Base-by-base conservation (phyloP, 2,888 invertebrate species). In the Synanthedon tipuliformis region DNA sequence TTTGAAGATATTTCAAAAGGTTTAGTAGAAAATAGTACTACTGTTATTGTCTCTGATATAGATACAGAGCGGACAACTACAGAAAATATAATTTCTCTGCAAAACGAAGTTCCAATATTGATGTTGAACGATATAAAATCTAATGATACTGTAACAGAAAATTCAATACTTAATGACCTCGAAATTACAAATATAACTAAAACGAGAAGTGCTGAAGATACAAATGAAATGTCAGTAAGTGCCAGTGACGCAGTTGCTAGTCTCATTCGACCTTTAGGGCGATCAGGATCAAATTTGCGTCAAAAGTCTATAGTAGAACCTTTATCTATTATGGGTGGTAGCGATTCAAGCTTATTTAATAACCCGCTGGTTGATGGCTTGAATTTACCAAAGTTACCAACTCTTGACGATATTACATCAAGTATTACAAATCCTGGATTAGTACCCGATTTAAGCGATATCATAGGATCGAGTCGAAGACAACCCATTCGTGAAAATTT, bases 171-270 rank as follows among this genome's bases (percentile, higher is more conserved):
- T 10, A 2, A 34, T 34, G 34, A 34, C 10, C 34, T 34, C 34
- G 5, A 34, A 34, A 34, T 34, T 34, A 34, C 34, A 34, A 34
- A 34, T 34, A 3, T 34, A 34, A 34, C 7, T 34, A 34, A 34
- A 34, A 34, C 34, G 8, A 34, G 34, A 34, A 34, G 10, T 34
- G 34, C 34, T 34, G 34, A 34, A 34, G 45, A 45, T 13, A 7
- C 15, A 49, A 49, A 49, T 12, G 49, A 49, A 16, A 50, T 50
- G 50, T 34, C 11, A 7, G 50, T 50, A 10, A 18, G 13, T 16
- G 73, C 76, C 3, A 82, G 80, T 62, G 68, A 73, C 54, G 58
- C 69, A 13, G 48, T 69, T 48, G 45, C 45, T 45, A 45, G 15
- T 13, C 13, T 45, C 45, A 5, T 45, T 45, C 45, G 45, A n/a